Conservation (phyloP, 1,140 invertebrate species). For the Cotesia vestalis region DNA sequence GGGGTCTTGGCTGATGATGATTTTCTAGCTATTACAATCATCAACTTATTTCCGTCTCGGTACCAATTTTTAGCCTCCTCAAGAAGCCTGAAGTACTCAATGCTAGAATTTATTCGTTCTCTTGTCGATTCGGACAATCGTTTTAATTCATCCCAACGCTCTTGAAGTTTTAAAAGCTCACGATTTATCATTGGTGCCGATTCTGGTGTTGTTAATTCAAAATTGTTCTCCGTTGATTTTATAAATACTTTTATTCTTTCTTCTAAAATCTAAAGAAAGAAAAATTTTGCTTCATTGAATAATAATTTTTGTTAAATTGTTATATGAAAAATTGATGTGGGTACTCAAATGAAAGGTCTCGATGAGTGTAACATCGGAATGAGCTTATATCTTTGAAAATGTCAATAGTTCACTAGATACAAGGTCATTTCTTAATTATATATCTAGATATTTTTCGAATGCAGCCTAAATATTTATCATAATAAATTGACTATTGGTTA, state of each 20-base stretch:
- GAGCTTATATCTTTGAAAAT: too few species aligned
- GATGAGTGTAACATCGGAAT: too few species aligned
- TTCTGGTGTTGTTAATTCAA: slow-evolving; percentile 59
- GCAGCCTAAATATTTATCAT: too few species aligned
- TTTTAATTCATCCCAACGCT: slow-evolving; percentile 79
- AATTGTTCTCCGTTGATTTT: slow-evolving; percentile 74
- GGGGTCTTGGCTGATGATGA: slow-evolving; percentile 73
- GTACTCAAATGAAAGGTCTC: too few species aligned
- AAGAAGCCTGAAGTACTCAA: slow-evolving; percentile 70
- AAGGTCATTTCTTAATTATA: too few species aligned
- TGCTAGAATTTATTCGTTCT: slow-evolving; percentile 66
- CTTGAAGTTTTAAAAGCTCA: slow-evolving; percentile 74
- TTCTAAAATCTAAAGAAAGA: slow-evolving; percentile 70
- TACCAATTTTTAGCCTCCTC: slow-evolving; percentile 77
- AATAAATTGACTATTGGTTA: too few species aligned
- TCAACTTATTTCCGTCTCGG: slow-evolving; percentile 75
- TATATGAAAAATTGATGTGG: too few species aligned
- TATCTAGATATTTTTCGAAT: too few species aligned
- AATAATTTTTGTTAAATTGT: slow-evolving; percentile 23
- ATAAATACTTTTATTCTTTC: slow-evolving; percentile 78
- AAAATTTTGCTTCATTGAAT: slow-evolving; percentile 15
- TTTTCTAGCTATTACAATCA: slow-evolving; percentile 74
- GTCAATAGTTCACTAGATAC: too few species aligned
- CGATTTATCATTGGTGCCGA: slow-evolving; percentile 70
- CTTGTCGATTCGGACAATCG: slow-evolving; percentile 74